These are phyloP conservation scores for Poecilia picta DNA, from an alignment of 2,797 vertebrate genomes.

Conservation along the genomic window DNA sequence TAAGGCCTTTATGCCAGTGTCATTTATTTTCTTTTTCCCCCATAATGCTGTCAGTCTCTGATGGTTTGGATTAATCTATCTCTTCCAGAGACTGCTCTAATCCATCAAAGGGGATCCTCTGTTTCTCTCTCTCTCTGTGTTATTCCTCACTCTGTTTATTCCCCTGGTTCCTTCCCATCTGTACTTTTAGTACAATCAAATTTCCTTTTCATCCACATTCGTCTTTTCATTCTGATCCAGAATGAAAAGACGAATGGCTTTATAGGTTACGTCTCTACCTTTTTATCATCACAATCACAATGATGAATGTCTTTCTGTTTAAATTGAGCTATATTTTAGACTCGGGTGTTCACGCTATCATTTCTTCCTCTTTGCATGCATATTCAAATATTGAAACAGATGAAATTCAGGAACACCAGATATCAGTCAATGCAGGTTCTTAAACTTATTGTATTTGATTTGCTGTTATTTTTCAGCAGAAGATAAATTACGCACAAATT, in stretches of 20 bases:
- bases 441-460: conserved; percentile 6
- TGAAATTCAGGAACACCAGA: conserved; percentile 24
- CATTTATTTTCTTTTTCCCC: conserved; percentile 27
- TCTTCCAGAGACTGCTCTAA: conserved; percentile 43
- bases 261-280: conserved; percentile 33
- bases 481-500: background rate
- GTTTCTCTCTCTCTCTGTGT: conserved; percentile 37
- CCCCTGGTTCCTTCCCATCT: conserved; percentile 28
- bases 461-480: background rate
- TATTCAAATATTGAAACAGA: conserved; percentile 18
- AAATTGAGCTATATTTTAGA: conserved; percentile 55
- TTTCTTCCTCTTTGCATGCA: conserved; percentile 20
- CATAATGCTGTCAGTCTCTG: conserved; percentile 44
- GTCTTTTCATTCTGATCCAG: conserved; percentile 38
- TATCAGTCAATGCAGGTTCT: background rate
- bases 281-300: conserved; percentile 21
- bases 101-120: conserved; percentile 56
- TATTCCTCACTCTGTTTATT: conserved; percentile 20
- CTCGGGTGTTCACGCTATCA: conserved; percentile 36
- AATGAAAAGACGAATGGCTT: conserved; percentile 5
- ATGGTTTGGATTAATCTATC: conserved; percentile 55
- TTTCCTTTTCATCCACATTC: conserved; percentile 66
- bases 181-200: conserved; percentile 56
- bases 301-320: conserved; percentile 51
- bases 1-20: conserved; percentile 24